Conservation (phyloP, 2,113 vertebrate species). For the Acrocephalus arundinaceus region DNA sequence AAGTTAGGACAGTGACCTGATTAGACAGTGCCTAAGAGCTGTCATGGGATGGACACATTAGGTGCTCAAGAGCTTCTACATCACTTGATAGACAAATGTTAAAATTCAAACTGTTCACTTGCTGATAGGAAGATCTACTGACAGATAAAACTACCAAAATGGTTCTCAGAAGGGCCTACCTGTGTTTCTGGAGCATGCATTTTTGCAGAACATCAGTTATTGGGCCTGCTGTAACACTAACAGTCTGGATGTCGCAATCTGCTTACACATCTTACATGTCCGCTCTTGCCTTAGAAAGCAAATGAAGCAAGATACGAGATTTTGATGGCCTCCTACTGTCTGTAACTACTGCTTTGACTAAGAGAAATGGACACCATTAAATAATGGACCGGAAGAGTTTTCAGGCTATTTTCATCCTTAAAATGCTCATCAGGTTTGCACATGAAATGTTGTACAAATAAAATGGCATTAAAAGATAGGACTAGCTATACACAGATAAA, state of each 20-base stretch:
- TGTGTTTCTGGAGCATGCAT: background rate
- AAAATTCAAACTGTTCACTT: background rate
- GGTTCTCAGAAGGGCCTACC: background rate
- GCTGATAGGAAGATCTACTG: background rate
- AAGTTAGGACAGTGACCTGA: background rate
- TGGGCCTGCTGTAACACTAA: background rate
- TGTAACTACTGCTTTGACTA: background rate
- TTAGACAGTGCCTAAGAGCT: background rate
- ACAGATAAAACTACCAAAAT: background rate
- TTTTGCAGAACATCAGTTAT: background rate
- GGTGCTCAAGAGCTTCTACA: background rate
- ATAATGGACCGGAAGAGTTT: background rate
- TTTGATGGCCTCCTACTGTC: background rate
- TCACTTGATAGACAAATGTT: background rate
- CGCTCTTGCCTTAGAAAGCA: background rate
- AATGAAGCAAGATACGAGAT: background rate
- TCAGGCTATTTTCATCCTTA: background rate
- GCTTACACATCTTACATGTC: background rate
- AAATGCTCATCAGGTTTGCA: background rate
- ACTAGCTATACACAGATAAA: background rate
- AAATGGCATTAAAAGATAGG: background rate
- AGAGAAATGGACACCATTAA: background rate
- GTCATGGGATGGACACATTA: background rate
- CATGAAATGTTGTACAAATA: background rate
- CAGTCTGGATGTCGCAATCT: background rate